Evolutionary conservation across 2,113 vertebrate species (phyloP).

Genomic region (Hemicordylus capensis): DNA sequence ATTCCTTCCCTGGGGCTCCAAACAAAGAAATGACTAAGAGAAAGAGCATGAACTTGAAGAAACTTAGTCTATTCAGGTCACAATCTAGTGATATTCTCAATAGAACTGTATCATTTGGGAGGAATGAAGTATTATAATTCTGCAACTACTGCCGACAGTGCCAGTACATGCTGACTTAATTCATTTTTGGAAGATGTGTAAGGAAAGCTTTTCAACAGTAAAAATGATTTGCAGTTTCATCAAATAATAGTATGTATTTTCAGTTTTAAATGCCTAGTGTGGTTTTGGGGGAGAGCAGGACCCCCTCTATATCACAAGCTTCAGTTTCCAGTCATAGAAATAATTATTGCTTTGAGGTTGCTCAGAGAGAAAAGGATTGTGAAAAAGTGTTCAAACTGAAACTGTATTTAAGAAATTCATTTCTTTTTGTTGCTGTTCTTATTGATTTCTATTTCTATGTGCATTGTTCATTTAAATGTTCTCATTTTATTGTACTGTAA

Average conservation of each 20-base stretch:
- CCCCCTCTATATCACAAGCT: background rate
- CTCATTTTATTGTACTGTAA: too few relatives aligned
- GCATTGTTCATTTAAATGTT: too few relatives aligned
- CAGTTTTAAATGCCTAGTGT: background rate
- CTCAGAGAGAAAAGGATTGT: background rate
- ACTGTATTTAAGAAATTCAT: background rate
- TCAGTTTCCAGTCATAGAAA: background rate
- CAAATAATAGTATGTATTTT: background rate
- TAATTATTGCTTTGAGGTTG: background rate
- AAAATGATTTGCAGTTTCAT: background rate
- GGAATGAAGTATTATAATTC: slow-evolving; percentile 4
- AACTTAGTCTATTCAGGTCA: background rate
- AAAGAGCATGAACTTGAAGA: background rate
- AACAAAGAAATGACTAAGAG: background rate
- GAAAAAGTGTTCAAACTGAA: background rate
- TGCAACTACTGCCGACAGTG: background rate
- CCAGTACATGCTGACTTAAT: slow-evolving; percentile 1
- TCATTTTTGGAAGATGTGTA: background rate
- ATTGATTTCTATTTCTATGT: too few relatives aligned
- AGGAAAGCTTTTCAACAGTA: background rate
- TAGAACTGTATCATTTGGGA: background rate
- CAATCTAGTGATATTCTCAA: background rate
- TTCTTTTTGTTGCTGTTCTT: too few relatives aligned
- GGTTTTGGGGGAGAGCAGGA: background rate
- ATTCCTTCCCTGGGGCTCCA: background rate